phyloP scores from a whole-genome alignment of 2,888 invertebrate species.

The Meiosimyza platycephala region DNA sequence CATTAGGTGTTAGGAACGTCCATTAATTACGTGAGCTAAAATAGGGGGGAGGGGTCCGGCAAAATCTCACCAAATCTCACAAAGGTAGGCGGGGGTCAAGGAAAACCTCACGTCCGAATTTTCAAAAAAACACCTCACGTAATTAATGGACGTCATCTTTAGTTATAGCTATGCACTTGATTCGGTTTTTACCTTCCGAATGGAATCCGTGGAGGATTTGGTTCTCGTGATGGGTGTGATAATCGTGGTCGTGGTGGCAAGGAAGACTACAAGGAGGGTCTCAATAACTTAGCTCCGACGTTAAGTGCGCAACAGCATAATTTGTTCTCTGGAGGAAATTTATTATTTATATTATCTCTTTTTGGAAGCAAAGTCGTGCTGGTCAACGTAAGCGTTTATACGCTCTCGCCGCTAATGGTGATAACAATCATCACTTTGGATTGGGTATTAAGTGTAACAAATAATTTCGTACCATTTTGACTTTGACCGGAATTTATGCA shows the following conservation, averaged over 20 bases:
- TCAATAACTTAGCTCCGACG: slow-evolving; percentile 99
- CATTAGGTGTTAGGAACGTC: too few relatives aligned
- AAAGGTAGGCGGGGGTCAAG: too few relatives aligned
- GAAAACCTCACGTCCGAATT: too few relatives aligned
- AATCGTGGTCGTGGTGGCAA: slow-evolving; percentile 76
- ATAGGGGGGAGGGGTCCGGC: too few relatives aligned
- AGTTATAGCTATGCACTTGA: slow-evolving; percentile 32
- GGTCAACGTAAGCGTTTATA: too few relatives aligned
- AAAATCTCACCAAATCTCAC: too few relatives aligned
- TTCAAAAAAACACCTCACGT: too few relatives aligned
- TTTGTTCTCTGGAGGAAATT: slow-evolving; percentile 95
- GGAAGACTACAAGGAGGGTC: slow-evolving; percentile 97
- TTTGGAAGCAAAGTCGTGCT: too few relatives aligned
- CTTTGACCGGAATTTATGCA: too few relatives aligned
- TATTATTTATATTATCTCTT: too few relatives aligned
- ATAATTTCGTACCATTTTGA: slow-evolving; percentile 42
- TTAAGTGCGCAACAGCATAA: slow-evolving; percentile 95
- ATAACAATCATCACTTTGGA: slow-evolving; percentile 98
- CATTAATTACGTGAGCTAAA: too few relatives aligned
- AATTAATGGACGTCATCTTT: too few relatives aligned
- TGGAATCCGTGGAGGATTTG: slow-evolving; percentile 91
- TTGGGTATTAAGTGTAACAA: slow-evolving; percentile 99
- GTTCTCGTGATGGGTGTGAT: slow-evolving; percentile 80
- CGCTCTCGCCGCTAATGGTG: slow-evolving; percentile 95
- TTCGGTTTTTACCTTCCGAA: slow-evolving; percentile 75